phyloP scores from a whole-genome alignment of 2,888 invertebrate genomes.

The Plagodis dolabraria region DNA sequence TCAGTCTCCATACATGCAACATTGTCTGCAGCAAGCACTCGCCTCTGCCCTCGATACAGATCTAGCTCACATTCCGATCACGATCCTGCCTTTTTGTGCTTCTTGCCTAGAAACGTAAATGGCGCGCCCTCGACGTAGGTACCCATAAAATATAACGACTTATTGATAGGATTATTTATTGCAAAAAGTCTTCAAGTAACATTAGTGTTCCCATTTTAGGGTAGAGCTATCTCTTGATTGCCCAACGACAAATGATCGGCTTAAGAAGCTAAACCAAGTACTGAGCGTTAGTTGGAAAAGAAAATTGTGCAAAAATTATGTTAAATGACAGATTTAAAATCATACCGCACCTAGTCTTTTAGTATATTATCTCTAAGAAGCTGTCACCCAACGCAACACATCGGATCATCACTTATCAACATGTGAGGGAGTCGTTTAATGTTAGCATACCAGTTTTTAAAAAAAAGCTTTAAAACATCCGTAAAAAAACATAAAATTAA shows the following conservation, averaged over 20 bases:
- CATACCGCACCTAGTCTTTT: too few relatives aligned
- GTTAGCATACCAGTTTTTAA: too few relatives aligned
- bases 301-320: too few relatives aligned
- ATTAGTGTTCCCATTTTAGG: conserved; percentile 7
- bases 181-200: conserved; percentile 13
- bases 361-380: too few relatives aligned
- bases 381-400: too few relatives aligned
- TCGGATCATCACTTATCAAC: too few relatives aligned
- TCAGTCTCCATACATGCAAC: too few relatives aligned
- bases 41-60: not conserved
- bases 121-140: conserved; percentile 4
- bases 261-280: conserved; percentile 8
- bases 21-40: not conserved
- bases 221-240: conserved; percentile 5
- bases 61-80: conserved; percentile 6
- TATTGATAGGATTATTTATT: conserved; percentile 20
- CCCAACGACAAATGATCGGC: conserved; percentile 22
- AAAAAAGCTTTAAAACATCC: too few relatives aligned
- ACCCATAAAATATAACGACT: conserved; percentile 19
- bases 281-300: not conserved
- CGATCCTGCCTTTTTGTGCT: conserved; percentile 1
- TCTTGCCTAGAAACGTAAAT: not conserved
- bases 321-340: too few relatives aligned
- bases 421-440: too few relatives aligned
- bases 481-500: too few relatives aligned